Evolutionary conservation across 2,888 invertebrate genomes (phyloP).

Genomic region (Drosophila antonietae): DNA sequence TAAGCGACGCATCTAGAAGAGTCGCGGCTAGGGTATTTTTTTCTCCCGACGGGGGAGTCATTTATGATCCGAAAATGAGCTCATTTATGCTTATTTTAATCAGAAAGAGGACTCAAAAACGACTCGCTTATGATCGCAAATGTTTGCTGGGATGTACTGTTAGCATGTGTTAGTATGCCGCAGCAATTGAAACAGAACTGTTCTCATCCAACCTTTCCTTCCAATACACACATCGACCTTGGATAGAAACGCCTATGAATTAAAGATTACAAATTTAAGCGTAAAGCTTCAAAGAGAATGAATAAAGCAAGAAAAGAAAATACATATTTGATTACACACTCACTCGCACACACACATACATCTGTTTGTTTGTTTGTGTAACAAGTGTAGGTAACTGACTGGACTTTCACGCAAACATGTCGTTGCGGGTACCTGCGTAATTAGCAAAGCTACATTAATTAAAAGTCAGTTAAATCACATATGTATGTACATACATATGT

Average conservation of each 20-base stretch:
- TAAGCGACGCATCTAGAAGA: too few species aligned
- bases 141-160: too few species aligned
- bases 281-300: background rate
- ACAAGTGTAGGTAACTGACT: slow-evolving; percentile 36
- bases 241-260: slow-evolving; percentile 5
- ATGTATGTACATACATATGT: background rate
- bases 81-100: too few species aligned
- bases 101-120: too few species aligned
- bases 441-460: slow-evolving; percentile 10
- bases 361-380: slow-evolving; percentile 32
- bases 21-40: too few species aligned
- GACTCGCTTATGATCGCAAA: too few species aligned
- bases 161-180: background rate
- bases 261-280: slow-evolving; percentile 8
- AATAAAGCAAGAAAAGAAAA: background rate
- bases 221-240: slow-evolving; percentile 23
- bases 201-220: slow-evolving; percentile 16
- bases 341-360: background rate
- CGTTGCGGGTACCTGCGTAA: slow-evolving; percentile 3
- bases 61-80: too few species aligned
- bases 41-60: too few species aligned
- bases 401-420: slow-evolving; percentile 22
- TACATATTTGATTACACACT: background rate
- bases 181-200: slow-evolving; percentile 2
- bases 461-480: background rate